Evolutionary conservation across 2,888 invertebrate species (phyloP).

Genomic region (Lepidocyrtoides sp.): DNA sequence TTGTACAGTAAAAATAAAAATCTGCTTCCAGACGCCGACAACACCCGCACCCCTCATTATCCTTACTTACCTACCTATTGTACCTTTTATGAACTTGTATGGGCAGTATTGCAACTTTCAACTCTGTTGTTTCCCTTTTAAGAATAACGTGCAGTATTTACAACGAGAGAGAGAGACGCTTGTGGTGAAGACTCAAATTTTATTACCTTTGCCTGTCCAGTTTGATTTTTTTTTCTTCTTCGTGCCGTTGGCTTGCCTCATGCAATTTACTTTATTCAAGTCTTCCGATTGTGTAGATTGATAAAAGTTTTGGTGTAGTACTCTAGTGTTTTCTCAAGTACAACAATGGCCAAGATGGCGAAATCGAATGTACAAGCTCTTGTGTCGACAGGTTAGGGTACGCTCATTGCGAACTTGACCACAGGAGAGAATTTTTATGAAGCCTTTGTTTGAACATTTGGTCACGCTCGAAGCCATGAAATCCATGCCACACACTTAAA

Average conservation of each 20-base stretch:
- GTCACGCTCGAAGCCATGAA: constrained; percentile 71
- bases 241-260: constrained; percentile 39
- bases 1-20: constrained; percentile 54
- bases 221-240: constrained; percentile 57
- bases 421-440: constrained; percentile 73
- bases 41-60: constrained; percentile 73
- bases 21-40: constrained; percentile 66
- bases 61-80: constrained; percentile 54
- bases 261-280: constrained; percentile 62
- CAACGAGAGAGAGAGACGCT: constrained; percentile 9
- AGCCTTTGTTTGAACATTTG: constrained; percentile 75
- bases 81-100: constrained; percentile 52
- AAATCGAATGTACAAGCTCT: constrained; percentile 47
- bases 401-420: constrained; percentile 65
- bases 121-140: background rate
- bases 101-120: constrained; percentile 3
- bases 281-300: constrained; percentile 26
- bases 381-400: constrained; percentile 76
- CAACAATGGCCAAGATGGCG: constrained; percentile 12
- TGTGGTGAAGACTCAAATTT: constrained; percentile 42
- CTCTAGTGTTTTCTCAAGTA: constrained; percentile 25
- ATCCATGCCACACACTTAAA: constrained; percentile 64
- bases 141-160: constrained; percentile 14
- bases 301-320: constrained; percentile 6
- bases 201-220: constrained; percentile 71